Percentiles rank a stretch among this genome's conserved stretches.
Conservation (phyloP, 2,888 invertebrate genomes). For the Strigamia transsilvanica region DNA sequence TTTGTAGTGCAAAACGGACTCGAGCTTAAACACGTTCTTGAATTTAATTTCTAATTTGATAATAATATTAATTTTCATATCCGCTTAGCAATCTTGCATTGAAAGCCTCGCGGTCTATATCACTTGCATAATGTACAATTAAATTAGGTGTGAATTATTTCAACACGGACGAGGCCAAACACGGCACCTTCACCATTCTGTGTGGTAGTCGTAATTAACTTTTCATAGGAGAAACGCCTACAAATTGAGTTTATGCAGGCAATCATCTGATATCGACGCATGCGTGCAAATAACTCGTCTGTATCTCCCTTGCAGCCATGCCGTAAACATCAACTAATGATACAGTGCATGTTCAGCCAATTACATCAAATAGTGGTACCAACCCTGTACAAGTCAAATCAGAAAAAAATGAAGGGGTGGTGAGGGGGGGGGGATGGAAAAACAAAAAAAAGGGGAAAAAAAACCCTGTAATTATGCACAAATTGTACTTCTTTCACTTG, state of each 20-base stretch:
- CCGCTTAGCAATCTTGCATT: not conserved
- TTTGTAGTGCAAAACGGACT: not conserved
- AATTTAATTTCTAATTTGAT: not conserved
- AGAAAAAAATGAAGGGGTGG: too few species aligned
- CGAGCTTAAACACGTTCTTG: too few species aligned
- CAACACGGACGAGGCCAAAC: slow-evolving; percentile 4
- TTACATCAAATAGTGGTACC: slow-evolving; percentile 30
- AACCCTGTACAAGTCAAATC: not conserved
- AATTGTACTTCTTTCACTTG: slow-evolving; percentile 12
- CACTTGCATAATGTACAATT: slow-evolving; percentile 26
- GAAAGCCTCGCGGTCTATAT: not conserved
- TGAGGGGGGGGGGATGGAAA: too few species aligned
- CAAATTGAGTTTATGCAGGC: slow-evolving; percentile 20
- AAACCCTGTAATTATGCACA: slow-evolving; percentile 20
- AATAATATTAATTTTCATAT: slow-evolving; percentile 8
- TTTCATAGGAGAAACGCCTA: not conserved
- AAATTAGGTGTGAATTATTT: slow-evolving; percentile 43
- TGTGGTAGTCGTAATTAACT: slow-evolving; percentile 15
- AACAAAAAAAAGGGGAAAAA: not conserved
- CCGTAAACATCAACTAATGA: slow-evolving; percentile 24
- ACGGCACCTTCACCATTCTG: not conserved
- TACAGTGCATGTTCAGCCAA: slow-evolving; percentile 9
- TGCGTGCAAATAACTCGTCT: slow-evolving; percentile 18
- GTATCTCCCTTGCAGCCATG: slow-evolving; percentile 3
- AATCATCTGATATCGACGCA: slow-evolving; percentile 14